Conservation (phyloP, 1,140 invertebrate genomes). For the Drosophila malerkotliana region DNA sequence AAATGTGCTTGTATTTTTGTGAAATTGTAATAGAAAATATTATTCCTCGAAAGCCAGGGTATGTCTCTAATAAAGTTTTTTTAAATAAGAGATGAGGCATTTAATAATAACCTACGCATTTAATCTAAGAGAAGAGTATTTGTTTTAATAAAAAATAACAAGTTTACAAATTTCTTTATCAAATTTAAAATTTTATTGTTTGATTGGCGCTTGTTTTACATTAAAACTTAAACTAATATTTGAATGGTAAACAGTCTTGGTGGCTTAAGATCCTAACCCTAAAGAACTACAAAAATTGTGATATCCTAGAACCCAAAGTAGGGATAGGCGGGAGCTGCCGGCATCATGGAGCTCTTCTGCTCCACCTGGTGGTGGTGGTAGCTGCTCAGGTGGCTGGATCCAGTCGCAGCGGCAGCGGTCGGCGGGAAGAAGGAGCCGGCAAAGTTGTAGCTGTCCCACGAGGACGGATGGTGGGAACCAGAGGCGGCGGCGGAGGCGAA, state of each 20-base stretch:
- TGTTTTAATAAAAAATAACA: not conserved
- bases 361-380: conserved; percentile 68
- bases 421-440: conserved; percentile 72
- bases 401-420: conserved; percentile 11
- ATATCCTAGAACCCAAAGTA: conserved; percentile 72
- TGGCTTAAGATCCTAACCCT: conserved; percentile 34
- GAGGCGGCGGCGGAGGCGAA: conserved; percentile 75
- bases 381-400: conserved; percentile 58
- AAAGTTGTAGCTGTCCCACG: conserved; percentile 81
- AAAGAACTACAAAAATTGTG: not conserved
- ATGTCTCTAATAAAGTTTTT: too few relatives aligned
- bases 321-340: conserved; percentile 59
- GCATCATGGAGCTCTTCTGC: conserved; percentile 59
- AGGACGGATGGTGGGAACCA: conserved; percentile 62
- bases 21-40: too few relatives aligned
- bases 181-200: conserved; percentile 54
- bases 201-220: conserved; percentile 7
- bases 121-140: not conserved
- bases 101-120: not conserved
- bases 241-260: conserved; percentile 67
- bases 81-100: too few relatives aligned
- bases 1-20: too few relatives aligned
- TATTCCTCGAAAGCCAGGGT: too few relatives aligned
- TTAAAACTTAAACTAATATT: conserved; percentile 15
- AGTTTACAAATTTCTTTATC: not conserved